These are phyloP conservation scores for Xenopus laevis DNA, from an alignment of 2,113 vertebrate genomes.

Conservation along the genomic window DNA sequence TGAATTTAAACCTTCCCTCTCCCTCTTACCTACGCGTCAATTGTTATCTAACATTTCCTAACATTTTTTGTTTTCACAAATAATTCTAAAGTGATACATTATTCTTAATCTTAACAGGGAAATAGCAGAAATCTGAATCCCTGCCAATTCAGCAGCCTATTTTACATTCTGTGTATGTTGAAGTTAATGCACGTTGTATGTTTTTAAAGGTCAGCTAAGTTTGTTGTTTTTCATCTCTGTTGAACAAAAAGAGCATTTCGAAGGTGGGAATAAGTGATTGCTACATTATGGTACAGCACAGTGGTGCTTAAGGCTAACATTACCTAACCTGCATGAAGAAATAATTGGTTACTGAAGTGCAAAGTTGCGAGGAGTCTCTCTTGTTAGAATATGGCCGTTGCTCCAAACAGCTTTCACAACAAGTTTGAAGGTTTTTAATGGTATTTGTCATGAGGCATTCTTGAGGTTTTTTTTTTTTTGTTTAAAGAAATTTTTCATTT, in stretches of 20 bases:
- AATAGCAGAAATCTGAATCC: no score
- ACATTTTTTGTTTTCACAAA: no score
- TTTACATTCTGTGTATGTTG: slow-evolving; percentile 24
- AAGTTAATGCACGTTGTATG: slow-evolving; percentile 11
- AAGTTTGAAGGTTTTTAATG: slow-evolving; percentile 43
- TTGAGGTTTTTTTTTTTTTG: slow-evolving; percentile 28
- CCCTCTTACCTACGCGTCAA: no score
- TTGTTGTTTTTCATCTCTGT: slow-evolving; percentile 47
- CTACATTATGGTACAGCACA: slow-evolving; percentile 47
- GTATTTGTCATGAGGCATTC: slow-evolving; percentile 51
- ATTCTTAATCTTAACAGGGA: no score
- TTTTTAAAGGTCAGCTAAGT: slow-evolving; percentile 39
- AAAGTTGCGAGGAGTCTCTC: slow-evolving; percentile 44
- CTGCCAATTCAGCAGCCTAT: neutral
- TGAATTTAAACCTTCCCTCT: no score
- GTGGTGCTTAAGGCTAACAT: slow-evolving; percentile 53
- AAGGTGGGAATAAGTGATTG: slow-evolving; percentile 44
- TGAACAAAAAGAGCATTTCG: slow-evolving; percentile 44
- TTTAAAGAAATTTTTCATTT: slow-evolving; percentile 49
- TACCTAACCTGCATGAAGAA: slow-evolving; percentile 44
- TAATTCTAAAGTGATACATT: no score
- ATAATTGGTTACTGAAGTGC: slow-evolving; percentile 50
- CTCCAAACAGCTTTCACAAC: slow-evolving; percentile 43
- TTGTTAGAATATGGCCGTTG: slow-evolving; percentile 25
- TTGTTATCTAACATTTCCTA: no score